Evolutionary conservation across 2,113 vertebrate species (phyloP).

Genomic region (Ursus arctos): DNA sequence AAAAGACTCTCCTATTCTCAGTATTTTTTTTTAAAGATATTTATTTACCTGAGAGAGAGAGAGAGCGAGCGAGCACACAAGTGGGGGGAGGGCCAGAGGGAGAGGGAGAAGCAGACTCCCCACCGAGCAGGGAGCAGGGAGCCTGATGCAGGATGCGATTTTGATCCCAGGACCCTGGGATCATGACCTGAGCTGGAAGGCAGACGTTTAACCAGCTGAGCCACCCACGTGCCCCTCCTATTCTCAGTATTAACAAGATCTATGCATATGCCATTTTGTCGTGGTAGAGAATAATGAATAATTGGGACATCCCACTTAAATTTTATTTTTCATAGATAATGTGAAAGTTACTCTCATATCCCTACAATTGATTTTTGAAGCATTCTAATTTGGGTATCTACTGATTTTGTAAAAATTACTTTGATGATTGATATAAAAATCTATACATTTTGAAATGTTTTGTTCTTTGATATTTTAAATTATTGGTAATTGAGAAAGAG

Average conservation of each 20-base stretch:
- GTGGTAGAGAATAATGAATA: background rate
- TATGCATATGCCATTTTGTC: background rate
- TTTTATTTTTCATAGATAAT: background rate
- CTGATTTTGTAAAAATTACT: background rate
- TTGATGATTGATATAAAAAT: background rate
- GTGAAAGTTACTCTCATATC: background rate
- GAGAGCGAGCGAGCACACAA: too few relatives aligned
- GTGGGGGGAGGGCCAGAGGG: too few relatives aligned
- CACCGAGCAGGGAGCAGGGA: too few relatives aligned
- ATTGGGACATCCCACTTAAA: background rate
- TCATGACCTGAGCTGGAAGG: too few relatives aligned
- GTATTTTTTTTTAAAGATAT: too few relatives aligned
- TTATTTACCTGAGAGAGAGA: too few relatives aligned
- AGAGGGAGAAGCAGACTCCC: too few relatives aligned
- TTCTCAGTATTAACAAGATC: background rate
- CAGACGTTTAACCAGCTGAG: too few relatives aligned
- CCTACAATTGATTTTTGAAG: background rate
- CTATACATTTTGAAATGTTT: background rate
- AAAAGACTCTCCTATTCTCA: background rate
- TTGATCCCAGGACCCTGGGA: too few relatives aligned
- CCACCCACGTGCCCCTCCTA: too few relatives aligned
- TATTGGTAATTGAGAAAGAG: background rate
- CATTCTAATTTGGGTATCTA: background rate
- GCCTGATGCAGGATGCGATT: too few relatives aligned
- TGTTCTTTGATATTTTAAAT: slow-evolving; percentile 14